Percentiles rank a stretch among this genome's conserved stretches.
phyloP scores from a whole-genome alignment of 1,140 invertebrate species.

The Papilio dardanus region DNA sequence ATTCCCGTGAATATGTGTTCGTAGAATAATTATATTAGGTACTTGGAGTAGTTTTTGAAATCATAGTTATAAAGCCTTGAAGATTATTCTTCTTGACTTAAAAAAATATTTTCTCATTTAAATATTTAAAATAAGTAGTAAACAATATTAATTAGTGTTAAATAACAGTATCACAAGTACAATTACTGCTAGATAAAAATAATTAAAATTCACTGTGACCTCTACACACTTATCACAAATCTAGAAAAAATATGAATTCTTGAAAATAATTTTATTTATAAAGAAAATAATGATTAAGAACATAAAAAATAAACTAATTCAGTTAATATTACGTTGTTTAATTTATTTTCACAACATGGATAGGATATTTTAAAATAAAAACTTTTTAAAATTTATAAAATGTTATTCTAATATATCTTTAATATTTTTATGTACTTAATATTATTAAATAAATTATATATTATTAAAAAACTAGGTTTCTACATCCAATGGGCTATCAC shows the following conservation, averaged over 20 bases:
- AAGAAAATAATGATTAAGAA: not conserved
- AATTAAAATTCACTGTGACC: not conserved
- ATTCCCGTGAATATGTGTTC: not conserved
- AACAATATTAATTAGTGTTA: too few relatives aligned
- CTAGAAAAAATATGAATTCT: not conserved
- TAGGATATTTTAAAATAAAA: not conserved
- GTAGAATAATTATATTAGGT: not conserved
- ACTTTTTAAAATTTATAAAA: not conserved
- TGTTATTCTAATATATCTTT: not conserved
- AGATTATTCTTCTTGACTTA: too few relatives aligned
- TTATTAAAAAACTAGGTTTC: slow-evolving; percentile 52
- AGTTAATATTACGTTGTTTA: not conserved
- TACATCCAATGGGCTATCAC: slow-evolving; percentile 60
- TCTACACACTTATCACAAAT: not conserved
- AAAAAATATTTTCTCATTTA: too few relatives aligned
- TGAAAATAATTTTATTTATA: not conserved
- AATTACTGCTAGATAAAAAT: not conserved
- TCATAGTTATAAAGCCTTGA: too few relatives aligned
- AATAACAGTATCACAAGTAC: not conserved
- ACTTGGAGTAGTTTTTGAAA: not conserved
- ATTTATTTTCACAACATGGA: not conserved
- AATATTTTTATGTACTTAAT: not conserved
- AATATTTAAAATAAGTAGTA: too few relatives aligned
- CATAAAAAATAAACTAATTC: not conserved
- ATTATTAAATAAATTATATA: not conserved